A percentile compares a stretch with the other conserved stretches of the same genome.
phyloP scores from a whole-genome alignment of 92 coral and sea anemone species.

The Umimayanthus chanpuru region DNA sequence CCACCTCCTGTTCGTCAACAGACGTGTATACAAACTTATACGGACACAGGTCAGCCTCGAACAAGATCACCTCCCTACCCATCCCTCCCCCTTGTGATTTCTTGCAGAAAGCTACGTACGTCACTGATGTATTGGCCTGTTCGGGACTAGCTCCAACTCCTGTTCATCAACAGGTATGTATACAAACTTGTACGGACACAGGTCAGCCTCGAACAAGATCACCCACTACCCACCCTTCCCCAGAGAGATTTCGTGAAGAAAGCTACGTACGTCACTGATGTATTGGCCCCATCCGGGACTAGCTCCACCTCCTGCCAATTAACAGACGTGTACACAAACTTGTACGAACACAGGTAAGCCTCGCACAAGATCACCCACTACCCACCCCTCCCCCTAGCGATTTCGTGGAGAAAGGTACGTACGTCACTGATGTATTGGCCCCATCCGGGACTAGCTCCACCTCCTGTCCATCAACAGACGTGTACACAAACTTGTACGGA shows the following conservation, averaged over 20 bases:
- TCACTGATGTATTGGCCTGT: conserved; percentile 73
- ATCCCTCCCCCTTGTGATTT: neutral
- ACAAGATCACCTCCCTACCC: too few relatives aligned
- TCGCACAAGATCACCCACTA: neutral
- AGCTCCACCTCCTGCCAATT: conserved; percentile 90
- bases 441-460: conserved; percentile 85
- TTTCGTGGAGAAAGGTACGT: conserved; percentile 32
- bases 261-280: conserved; percentile 82
- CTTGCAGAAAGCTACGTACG: conserved; percentile 61
- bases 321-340: conserved; percentile 93
- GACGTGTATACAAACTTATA: conserved; percentile 95
- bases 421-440: conserved; percentile 81
- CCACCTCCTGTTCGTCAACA: conserved; percentile 87
- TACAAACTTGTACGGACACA: conserved; percentile 90
- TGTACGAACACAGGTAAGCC: conserved; percentile 85
- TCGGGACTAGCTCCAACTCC: conserved; percentile 82
- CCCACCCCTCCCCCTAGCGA: neutral
- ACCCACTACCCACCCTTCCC: neutral
- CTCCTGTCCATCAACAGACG: conserved; percentile 93
- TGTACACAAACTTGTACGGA: conserved; percentile 90
- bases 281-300: conserved; percentile 68
- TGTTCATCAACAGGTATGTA: conserved; percentile 91
- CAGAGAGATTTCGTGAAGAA: neutral
- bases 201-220: conserved; percentile 48
- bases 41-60: conserved; percentile 94